Evolutionary conservation across 2,113 vertebrate genomes (phyloP), one percentile per base, ranked within the genome.

Genomic region (Tachycineta bicolor): DNA sequence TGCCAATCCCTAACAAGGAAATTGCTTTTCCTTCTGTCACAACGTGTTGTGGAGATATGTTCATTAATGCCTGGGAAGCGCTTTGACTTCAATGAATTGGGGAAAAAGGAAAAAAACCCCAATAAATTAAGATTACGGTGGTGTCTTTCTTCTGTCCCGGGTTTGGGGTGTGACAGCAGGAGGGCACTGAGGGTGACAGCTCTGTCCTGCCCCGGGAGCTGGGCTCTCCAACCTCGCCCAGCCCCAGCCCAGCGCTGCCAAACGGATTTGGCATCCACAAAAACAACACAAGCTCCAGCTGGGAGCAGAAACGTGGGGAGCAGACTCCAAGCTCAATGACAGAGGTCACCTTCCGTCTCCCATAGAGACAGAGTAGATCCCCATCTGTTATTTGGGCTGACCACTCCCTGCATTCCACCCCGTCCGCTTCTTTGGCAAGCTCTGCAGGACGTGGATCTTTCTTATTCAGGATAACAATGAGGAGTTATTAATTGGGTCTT

Each of bases 351-450:
- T 97, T 97, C 96, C 95, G 93, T 96, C 96, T 96, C 96, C 96
- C 96, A 1, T 95, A 96, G 96, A 96, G 95, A 96, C 92, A 95
- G 86, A 94, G 93, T 96, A 96, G 90, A 97, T 96, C 96, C 94
- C 96, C 96, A 97, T 96, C 96, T 96, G 96, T 90, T 96, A 96
- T 96, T 96, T 96, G 96, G 96, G 93, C 96, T 95, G 96, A 96
- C 96, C 96, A 89, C 96, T 97, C 96, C 96, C 96, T 96, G 88
- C 94, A 96, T 97, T 97, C 96, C 96, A 96, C 24, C 80, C 91
- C 50, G 92, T 93, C 96, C 93, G 90, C 90, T 94, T 89, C 49
- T 94, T 79, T 97, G 96, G 96, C 95, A 84, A 64, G 65, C 60
- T 96, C 60, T 93, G 92, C 92, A 94, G 96, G 96, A 96, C 8